These are phyloP conservation scores for Amblyjoppa fuscipennis DNA, from an alignment of 2,888 invertebrate species.

Conservation along the genomic window DNA sequence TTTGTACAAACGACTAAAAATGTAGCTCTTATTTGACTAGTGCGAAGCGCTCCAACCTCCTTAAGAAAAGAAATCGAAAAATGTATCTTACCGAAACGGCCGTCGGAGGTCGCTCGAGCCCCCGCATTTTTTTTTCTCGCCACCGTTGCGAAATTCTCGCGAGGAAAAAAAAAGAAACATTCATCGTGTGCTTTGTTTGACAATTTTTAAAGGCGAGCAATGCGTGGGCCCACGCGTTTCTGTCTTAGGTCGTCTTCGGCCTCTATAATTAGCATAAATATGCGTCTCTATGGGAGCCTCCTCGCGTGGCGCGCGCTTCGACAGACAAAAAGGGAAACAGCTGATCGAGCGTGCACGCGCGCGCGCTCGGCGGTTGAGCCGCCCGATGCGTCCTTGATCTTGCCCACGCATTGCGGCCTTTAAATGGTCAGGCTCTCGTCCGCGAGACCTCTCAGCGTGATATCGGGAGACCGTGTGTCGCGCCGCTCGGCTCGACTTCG, in stretches of 20 bases:
- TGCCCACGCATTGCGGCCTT: constrained; percentile 75
- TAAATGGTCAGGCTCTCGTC: constrained; percentile 72
- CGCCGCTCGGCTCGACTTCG: constrained; percentile 34
- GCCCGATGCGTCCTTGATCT: constrained; percentile 76
- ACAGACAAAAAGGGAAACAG: constrained; percentile 69
- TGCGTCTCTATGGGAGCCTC: constrained; percentile 14
- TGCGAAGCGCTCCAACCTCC: no score
- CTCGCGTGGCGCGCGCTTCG: constrained; percentile 5
- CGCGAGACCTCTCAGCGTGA: constrained; percentile 16
- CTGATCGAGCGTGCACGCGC: constrained; percentile 56
- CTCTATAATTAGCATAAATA: constrained; percentile 61
- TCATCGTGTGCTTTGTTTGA: constrained; percentile 4
- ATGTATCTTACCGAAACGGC: no score
- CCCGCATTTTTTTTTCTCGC: not conserved
- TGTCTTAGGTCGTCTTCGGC: constrained; percentile 4
- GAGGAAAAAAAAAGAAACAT: not conserved
- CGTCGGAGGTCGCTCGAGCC: not conserved
- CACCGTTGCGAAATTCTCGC: not conserved
- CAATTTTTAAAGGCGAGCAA: constrained; percentile 22
- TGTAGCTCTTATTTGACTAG: no score
- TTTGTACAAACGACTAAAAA: no score
- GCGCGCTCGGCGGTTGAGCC: constrained; percentile 67
- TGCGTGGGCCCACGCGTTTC: constrained; percentile 17
- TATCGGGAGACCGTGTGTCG: constrained; percentile 52
- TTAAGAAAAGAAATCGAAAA: no score